Conservation (phyloP, 2,797 vertebrate species). For the Neoniphon sammara region DNA sequence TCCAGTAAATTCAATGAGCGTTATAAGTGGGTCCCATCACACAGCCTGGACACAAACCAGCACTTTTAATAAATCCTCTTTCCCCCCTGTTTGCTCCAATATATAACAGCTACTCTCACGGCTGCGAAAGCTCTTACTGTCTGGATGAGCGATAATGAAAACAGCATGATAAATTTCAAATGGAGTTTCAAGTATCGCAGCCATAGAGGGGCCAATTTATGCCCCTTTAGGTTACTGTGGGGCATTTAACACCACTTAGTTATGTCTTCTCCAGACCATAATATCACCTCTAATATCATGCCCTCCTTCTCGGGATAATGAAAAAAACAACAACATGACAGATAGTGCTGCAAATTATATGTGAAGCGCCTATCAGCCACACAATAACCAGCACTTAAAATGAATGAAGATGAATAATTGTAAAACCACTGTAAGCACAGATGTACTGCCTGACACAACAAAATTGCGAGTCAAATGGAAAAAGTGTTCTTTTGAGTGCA, state of each 20-base stretch:
- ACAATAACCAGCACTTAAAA: slow-evolving; percentile 18
- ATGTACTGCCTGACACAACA: no score
- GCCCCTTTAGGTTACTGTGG: slow-evolving; percentile 49
- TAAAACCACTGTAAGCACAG: no score
- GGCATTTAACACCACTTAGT: slow-evolving; percentile 53
- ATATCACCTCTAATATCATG: not conserved
- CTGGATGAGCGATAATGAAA: slow-evolving; percentile 64
- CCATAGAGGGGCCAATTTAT: slow-evolving; percentile 52
- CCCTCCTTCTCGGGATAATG: slow-evolving; percentile 37
- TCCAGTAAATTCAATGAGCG: slow-evolving; percentile 47
- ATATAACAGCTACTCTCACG: slow-evolving; percentile 40
- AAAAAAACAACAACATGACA: slow-evolving; percentile 30
- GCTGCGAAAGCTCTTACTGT: slow-evolving; percentile 56
- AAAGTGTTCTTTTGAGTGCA: no score
- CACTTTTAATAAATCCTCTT: slow-evolving; percentile 32
- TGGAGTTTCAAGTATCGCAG: slow-evolving; percentile 44
- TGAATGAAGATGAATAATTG: not conserved
- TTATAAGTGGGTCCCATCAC: slow-evolving; percentile 6
- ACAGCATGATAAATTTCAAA: slow-evolving; percentile 62
- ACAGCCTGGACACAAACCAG: slow-evolving; percentile 21
- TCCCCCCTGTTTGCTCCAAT: slow-evolving; percentile 31
- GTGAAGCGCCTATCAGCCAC: not conserved
- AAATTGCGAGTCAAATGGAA: no score
- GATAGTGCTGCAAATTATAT: not conserved
- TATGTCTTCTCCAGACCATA: slow-evolving; percentile 29